Percentiles rank a stretch among this genome's conserved stretches.
phyloP scores from a whole-genome alignment of 2,888 invertebrate species.

The Danaus chrysippus region DNA sequence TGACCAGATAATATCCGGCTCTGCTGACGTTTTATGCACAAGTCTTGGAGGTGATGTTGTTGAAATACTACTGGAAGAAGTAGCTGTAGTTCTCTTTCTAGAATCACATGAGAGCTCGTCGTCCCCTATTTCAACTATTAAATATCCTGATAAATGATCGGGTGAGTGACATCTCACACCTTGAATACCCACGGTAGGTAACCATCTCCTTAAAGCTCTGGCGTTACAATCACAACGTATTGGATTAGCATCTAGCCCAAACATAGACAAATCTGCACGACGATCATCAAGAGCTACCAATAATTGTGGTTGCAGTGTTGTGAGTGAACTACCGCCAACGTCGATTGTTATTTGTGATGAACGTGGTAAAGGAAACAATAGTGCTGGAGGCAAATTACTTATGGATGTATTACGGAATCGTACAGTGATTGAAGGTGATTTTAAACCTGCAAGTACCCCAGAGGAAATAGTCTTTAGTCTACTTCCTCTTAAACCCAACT shows the following conservation, averaged over 20 bases:
- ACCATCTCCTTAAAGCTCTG: slow-evolving; percentile 88
- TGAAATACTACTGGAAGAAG: slow-evolving; percentile 62
- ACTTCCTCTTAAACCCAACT: slow-evolving; percentile 86
- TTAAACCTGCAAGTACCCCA: slow-evolving; percentile 90
- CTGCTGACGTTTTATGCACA: slow-evolving; percentile 82
- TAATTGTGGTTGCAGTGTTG: slow-evolving; percentile 87
- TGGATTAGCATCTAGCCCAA: slow-evolving; percentile 88
- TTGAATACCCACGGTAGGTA: slow-evolving; percentile 81
- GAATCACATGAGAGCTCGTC: slow-evolving; percentile 90
- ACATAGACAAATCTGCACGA: slow-evolving; percentile 84
- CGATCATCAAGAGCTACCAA: slow-evolving; percentile 90
- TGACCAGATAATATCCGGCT: slow-evolving; percentile 95
- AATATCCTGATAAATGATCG: slow-evolving; percentile 82
- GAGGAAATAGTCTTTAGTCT: slow-evolving; percentile 88
- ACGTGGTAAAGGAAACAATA: slow-evolving; percentile 92
- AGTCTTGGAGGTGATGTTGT: slow-evolving; percentile 72
- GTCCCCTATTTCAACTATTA: slow-evolving; percentile 87
- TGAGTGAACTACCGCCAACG: slow-evolving; percentile 87
- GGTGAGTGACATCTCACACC: slow-evolving; percentile 84
- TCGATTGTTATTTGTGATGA: slow-evolving; percentile 90
- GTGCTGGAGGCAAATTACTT: slow-evolving; percentile 86
- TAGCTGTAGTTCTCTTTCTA: slow-evolving; percentile 74
- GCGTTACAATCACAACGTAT: slow-evolving; percentile 92
- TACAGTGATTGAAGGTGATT: slow-evolving; percentile 84
- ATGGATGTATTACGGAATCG: slow-evolving; percentile 90